A percentile compares a stretch with the other conserved stretches of the same genome.
phyloP scores from a whole-genome alignment of 2,888 invertebrate genomes.

The Diplolepis rosae region DNA sequence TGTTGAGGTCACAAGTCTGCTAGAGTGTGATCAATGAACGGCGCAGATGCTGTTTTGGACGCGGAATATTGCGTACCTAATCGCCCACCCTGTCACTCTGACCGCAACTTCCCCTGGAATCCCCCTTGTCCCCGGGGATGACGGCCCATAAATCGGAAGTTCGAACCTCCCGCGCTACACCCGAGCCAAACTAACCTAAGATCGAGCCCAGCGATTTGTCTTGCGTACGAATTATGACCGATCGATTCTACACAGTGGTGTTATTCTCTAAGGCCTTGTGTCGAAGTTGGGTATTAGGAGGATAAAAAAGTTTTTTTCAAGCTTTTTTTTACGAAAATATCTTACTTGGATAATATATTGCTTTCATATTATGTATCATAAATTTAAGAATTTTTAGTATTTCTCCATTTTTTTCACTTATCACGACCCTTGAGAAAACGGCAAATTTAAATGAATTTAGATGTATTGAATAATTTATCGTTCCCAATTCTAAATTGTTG shows the following conservation, averaged over 20 bases:
- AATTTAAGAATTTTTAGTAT: too few relatives aligned
- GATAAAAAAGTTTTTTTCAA: not conserved
- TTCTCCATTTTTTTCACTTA: too few relatives aligned
- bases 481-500: too few relatives aligned
- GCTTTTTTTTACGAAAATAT: not conserved
- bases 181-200: constrained; percentile 58
- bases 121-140: constrained; percentile 60
- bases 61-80: constrained; percentile 72
- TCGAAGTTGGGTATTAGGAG: not conserved
- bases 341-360: not conserved
- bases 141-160: constrained; percentile 73
- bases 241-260: constrained; percentile 46
- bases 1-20: constrained; percentile 45
- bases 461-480: too few relatives aligned
- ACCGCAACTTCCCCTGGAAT: constrained; percentile 57
- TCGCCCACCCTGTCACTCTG: constrained; percentile 73
- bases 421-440: too few relatives aligned
- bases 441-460: too few relatives aligned
- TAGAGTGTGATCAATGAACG: constrained; percentile 69
- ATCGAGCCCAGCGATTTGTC: constrained; percentile 63
- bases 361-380: not conserved
- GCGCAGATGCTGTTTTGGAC: constrained; percentile 70
- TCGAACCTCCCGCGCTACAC: constrained; percentile 58
- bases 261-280: constrained; percentile 15
- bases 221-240: constrained; percentile 55